phyloP scores from a whole-genome alignment of 2,113 vertebrate species.

The Dinomys branickii region DNA sequence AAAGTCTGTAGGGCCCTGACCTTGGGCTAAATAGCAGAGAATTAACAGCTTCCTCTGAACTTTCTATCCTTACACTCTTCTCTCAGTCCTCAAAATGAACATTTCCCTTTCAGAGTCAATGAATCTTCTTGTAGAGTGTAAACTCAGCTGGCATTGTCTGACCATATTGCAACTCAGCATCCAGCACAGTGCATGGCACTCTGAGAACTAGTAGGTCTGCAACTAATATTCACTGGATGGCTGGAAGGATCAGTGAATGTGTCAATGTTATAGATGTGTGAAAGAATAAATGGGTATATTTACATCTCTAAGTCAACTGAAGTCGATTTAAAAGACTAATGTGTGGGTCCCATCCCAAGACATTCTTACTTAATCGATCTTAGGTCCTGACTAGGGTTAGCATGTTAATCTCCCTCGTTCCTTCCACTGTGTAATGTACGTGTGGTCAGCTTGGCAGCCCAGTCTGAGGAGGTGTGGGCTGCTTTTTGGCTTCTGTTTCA shows the following conservation, averaged over 20 bases:
- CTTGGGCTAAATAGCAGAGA: not conserved
- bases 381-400: not conserved
- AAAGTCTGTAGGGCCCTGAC: not conserved
- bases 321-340: not conserved
- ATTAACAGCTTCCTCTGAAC: not conserved
- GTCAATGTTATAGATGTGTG: not conserved
- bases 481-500: not conserved
- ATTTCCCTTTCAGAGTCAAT: not conserved
- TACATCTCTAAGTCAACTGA: not conserved
- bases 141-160: not conserved
- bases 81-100: accelerated
- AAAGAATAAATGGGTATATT: not conserved
- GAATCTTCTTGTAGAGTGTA: not conserved
- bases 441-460: not conserved
- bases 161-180: not conserved
- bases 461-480: not conserved
- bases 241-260: not conserved
- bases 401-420: not conserved
- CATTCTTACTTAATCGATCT: not conserved
- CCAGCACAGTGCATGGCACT: not conserved
- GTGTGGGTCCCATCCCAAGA: accelerated
- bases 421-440: not conserved
- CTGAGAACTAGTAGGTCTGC: not conserved
- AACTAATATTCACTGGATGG: not conserved
- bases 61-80: not conserved